These are phyloP conservation scores for Drosophila engyochracea DNA, from an alignment of 2,888 invertebrate genomes.

Conservation along the genomic window DNA sequence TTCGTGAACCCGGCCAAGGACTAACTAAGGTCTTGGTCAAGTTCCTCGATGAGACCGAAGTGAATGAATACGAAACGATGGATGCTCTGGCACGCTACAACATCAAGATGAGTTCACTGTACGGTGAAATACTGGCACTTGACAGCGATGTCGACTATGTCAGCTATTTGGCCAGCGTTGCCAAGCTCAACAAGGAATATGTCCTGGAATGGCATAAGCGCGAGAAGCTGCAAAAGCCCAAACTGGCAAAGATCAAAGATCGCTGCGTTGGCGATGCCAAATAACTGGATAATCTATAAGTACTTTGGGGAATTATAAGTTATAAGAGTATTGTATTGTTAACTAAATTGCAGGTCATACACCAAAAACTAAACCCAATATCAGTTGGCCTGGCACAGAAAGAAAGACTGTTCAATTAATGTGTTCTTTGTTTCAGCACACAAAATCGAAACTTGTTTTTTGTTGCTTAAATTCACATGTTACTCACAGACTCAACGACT, in stretches of 20 bases:
- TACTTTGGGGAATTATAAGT: not conserved
- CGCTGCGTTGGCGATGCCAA: not conserved
- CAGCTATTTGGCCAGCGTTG: constrained; percentile 34
- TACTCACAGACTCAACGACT: not conserved
- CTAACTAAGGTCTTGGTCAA: constrained; percentile 32
- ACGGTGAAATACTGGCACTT: constrained; percentile 33
- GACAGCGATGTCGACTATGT: constrained; percentile 56
- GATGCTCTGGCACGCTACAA: constrained; percentile 40
- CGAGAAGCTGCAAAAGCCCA: constrained; percentile 5
- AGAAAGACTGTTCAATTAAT: not conserved
- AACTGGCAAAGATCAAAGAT: not conserved
- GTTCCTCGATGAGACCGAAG: constrained; percentile 52
- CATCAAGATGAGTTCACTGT: constrained; percentile 48
- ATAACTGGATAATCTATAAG: not conserved
- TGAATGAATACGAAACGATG: constrained; percentile 25
- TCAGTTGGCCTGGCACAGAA: not conserved
- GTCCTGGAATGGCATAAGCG: constrained; percentile 26
- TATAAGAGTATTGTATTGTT: not conserved
- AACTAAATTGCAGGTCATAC: not conserved
- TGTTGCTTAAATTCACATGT: constrained; percentile 15
- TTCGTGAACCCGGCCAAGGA: not conserved
- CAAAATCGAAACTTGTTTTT: not conserved
- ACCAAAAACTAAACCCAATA: not conserved
- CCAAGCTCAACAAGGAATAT: constrained; percentile 36
- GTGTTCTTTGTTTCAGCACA: not conserved